Conservation (phyloP, 2,888 invertebrate genomes). For the Periphyllus acericola region DNA sequence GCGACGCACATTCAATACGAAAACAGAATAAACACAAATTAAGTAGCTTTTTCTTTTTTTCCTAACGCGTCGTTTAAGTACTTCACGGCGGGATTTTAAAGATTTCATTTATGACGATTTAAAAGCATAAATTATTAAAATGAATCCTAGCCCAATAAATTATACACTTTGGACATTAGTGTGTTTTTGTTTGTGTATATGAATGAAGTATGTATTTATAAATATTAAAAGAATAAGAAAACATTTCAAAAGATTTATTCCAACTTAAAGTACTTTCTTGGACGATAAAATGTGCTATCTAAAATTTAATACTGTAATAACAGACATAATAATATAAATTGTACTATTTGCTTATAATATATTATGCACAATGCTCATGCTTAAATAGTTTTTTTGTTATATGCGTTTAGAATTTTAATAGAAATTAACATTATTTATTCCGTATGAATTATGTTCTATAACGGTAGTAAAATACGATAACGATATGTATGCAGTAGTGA, state of each 20-base stretch:
- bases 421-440: background rate
- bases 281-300: constrained; percentile 4
- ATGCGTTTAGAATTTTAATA: constrained; percentile 1
- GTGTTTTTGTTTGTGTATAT: background rate
- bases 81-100: background rate
- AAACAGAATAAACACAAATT: background rate
- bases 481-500: background rate
- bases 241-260: constrained; percentile 9
- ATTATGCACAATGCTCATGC: background rate
- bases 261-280: constrained; percentile 9
- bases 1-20: background rate
- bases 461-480: background rate
- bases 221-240: background rate
- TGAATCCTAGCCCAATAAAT: background rate
- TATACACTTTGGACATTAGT: background rate
- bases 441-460: background rate
- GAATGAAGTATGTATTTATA: background rate
- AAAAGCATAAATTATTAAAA: constrained; percentile 4
- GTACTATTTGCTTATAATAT: background rate
- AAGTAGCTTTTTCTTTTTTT: background rate
- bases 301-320: constrained; percentile 15
- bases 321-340: constrained; percentile 7
- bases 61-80: background rate
- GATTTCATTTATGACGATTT: background rate
- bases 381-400: no score